Conservation (phyloP, 2,888 invertebrate genomes). For the Blastobasis adustella region DNA sequence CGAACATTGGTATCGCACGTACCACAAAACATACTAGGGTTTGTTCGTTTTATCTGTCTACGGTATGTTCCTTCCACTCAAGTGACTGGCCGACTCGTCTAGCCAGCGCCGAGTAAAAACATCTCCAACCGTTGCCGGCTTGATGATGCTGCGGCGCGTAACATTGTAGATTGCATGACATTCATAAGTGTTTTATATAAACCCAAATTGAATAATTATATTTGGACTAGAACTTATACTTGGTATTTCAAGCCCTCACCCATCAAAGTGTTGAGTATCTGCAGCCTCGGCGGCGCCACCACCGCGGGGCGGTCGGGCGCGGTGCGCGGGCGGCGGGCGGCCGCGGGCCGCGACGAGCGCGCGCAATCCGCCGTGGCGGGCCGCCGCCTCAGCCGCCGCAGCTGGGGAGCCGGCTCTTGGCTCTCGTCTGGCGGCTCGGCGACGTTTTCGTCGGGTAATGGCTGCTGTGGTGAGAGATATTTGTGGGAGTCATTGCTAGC, state of each 20-base stretch:
- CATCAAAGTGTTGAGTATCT: constrained; percentile 58
- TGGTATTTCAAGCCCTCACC: constrained; percentile 26
- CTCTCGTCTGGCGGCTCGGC: background rate
- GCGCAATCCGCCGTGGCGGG: constrained; percentile 57
- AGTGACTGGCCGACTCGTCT: no score
- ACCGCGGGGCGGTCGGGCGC: constrained; percentile 32
- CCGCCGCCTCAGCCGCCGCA: constrained; percentile 23
- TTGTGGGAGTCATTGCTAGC: no score
- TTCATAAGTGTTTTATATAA: background rate
- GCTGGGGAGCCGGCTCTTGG: background rate
- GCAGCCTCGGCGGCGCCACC: constrained; percentile 41
- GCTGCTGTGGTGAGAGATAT: background rate
- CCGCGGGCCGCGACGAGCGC: constrained; percentile 30
- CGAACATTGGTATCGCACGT: no score
- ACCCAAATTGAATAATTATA: background rate
- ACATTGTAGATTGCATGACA: background rate
- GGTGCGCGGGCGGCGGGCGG: constrained; percentile 45
- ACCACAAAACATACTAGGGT: no score
- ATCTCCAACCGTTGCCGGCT: no score
- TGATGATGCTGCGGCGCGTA: no score
- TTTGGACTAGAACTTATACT: no score
- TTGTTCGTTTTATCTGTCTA: no score
- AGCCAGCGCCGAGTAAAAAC: no score
- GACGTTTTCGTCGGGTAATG: background rate
- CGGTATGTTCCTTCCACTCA: no score